These are phyloP conservation scores for Gobio gobio DNA, from an alignment of 2,113 vertebrate genomes.

Conservation along the genomic window DNA sequence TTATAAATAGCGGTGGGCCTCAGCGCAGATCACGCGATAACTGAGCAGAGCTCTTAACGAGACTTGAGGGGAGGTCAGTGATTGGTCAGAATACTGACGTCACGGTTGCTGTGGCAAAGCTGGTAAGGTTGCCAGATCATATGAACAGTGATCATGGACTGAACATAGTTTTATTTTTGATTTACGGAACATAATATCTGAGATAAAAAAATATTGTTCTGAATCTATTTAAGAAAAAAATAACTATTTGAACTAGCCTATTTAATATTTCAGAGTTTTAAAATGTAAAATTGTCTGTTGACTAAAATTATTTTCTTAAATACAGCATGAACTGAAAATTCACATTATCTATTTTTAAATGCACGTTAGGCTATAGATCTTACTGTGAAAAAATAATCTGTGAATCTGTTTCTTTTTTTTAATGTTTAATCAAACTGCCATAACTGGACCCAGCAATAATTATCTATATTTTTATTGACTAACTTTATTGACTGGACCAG, in stretches of 20 bases:
- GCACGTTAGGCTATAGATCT: background rate
- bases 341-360: background rate
- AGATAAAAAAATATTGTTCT: too few species aligned
- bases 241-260: background rate
- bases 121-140: slow-evolving; percentile 39
- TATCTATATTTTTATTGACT: background rate
- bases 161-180: too few species aligned
- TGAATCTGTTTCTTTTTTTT: background rate
- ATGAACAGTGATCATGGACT: too few species aligned
- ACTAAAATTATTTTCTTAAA: background rate
- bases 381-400: background rate
- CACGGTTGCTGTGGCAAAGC: slow-evolving; percentile 76
- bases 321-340: background rate
- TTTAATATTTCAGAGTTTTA: background rate
- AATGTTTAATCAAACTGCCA: background rate
- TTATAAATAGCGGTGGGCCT: slow-evolving; percentile 51
- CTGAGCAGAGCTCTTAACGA: slow-evolving; percentile 19
- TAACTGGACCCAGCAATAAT: background rate
- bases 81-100: slow-evolving; percentile 68
- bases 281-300: background rate
- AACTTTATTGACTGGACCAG: background rate
- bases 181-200: background rate
- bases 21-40: slow-evolving; percentile 69
- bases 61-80: slow-evolving; percentile 41
- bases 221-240: background rate